Base-by-base conservation (phyloP, 2,113 vertebrate genomes). In the Xiphophorus hellerii region DNA sequence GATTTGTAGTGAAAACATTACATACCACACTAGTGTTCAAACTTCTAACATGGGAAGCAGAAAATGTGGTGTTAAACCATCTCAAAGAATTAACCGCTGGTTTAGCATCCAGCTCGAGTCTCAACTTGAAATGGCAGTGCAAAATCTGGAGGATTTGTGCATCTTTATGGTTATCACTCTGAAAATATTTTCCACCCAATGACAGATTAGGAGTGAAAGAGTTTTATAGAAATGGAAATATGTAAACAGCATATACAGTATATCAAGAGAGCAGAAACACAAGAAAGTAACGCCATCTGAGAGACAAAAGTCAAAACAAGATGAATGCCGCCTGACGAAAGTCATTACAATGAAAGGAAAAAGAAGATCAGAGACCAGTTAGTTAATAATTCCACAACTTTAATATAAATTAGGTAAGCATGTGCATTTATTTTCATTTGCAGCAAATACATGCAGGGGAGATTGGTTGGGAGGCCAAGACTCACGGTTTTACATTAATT, bases 401-500 rank as follows among this genome's bases (percentile, higher is more conserved):
- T 54, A 58, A n/a, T 58, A n/a, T n/a, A 11, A n/a, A 10, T 1
- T 17, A 58, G 51, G 51, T n/a, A n/a, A n/a, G 51, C 51, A 9
- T 63, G 27, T 27, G 30, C 11, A 63, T 17, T 67, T 70, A 35
- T 81, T 79, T 82, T 77, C 60, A 67, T 63, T 71, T 72, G 25
- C 62, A 48, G 13, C 37, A 81, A 69, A 87, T 84, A 71, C 77
- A 68, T 83, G 63, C 29, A 70, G 44, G 15, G 14, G n/a, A 44
- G 22, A 62, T 10, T 54, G 31, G 30, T 61, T 71, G 1, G 54
- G 29, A 68, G 20, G n/a, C 4, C 27, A 60, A 17, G 63, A 5
- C 12, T 64, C 63, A 20, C 28, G 72, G 64, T 73, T 64, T 29
- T 27, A 27, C 25, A 13, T 25, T 14, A 44, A 42, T 75, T 82